Conservation (phyloP, 2,888 invertebrate genomes). For the Orthosia gothica region DNA sequence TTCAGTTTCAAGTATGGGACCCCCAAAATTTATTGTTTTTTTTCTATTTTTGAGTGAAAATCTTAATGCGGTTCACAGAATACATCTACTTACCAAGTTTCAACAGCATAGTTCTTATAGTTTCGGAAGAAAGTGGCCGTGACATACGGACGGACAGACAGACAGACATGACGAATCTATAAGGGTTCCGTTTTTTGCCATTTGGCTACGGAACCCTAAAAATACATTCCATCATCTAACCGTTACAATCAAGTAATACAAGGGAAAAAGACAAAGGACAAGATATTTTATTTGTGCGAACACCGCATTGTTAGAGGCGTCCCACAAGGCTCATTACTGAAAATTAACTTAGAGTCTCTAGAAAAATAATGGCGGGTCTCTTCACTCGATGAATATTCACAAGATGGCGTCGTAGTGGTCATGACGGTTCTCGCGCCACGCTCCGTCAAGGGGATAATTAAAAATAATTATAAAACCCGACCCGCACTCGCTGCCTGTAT, state of each 20-base stretch:
- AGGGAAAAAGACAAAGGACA: slow-evolving; percentile 72
- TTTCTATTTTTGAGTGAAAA: too few species aligned
- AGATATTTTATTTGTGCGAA: slow-evolving; percentile 77
- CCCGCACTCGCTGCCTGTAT: slow-evolving; percentile 65
- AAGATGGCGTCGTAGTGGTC: slow-evolving; percentile 71
- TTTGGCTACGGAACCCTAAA: too few species aligned
- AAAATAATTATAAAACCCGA: slow-evolving; percentile 83
- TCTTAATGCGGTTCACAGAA: too few species aligned
- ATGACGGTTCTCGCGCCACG: slow-evolving; percentile 59
- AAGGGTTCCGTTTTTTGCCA: too few species aligned
- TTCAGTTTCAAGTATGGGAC: too few species aligned
- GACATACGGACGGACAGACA: too few species aligned
- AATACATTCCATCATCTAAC: slow-evolving; percentile 52
- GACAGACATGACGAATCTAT: too few species aligned
- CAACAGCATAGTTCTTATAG: too few species aligned
- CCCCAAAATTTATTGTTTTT: too few species aligned
- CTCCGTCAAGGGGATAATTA: slow-evolving; percentile 79
- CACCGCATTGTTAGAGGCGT: slow-evolving; percentile 73
- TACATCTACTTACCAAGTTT: too few species aligned
- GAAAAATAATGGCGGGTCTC: slow-evolving; percentile 83
- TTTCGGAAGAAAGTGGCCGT: too few species aligned
- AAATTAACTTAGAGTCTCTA: slow-evolving; percentile 85
- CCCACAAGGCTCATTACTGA: slow-evolving; percentile 83
- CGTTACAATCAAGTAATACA: slow-evolving; percentile 70
- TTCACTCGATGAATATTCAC: slow-evolving; percentile 85